A percentile compares a stretch with the other conserved stretches of the same genome.
These are phyloP conservation scores for Pristionchus exspectatus DNA, from an alignment of 2,888 invertebrate genomes.

Conservation along the genomic window DNA sequence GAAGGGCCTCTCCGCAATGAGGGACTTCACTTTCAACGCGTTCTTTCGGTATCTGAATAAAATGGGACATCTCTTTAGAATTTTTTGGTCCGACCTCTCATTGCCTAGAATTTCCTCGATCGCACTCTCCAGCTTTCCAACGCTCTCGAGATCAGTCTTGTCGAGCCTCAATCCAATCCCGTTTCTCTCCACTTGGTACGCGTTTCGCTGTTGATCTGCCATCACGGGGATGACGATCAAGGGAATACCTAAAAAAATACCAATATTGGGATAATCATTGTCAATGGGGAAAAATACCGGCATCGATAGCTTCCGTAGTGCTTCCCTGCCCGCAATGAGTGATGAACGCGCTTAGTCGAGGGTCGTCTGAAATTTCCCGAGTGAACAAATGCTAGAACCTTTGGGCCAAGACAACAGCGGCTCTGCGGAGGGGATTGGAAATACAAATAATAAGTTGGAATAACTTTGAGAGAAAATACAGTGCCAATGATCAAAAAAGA, in stretches of 20 bases:
- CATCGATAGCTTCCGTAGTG: conserved; percentile 22
- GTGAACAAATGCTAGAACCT: too few relatives aligned
- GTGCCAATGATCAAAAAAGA: too few relatives aligned
- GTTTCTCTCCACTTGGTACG: background rate
- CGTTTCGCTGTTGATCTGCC: conserved; percentile 1
- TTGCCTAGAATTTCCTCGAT: background rate
- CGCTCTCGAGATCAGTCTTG: background rate
- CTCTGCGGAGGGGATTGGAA: too few relatives aligned
- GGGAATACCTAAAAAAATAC: background rate
- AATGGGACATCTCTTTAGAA: too few relatives aligned
- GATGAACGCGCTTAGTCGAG: conserved; percentile 31
- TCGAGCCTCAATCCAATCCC: background rate
- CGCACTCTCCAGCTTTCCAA: background rate
- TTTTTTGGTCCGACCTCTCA: background rate
- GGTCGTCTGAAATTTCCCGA: conserved; percentile 42
- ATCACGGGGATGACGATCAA: conserved; percentile 9
- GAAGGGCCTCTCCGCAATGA: background rate
- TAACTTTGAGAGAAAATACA: too few relatives aligned
- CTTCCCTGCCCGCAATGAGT: conserved; percentile 52
- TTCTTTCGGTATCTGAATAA: background rate
- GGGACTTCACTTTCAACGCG: background rate
- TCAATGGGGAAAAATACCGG: background rate
- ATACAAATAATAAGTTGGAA: too few relatives aligned
- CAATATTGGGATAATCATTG: background rate
- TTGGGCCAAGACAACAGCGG: too few relatives aligned